Evolutionary conservation across 2,797 vertebrate genomes (phyloP).

Genomic region (Cephalopachus bancanus): DNA sequence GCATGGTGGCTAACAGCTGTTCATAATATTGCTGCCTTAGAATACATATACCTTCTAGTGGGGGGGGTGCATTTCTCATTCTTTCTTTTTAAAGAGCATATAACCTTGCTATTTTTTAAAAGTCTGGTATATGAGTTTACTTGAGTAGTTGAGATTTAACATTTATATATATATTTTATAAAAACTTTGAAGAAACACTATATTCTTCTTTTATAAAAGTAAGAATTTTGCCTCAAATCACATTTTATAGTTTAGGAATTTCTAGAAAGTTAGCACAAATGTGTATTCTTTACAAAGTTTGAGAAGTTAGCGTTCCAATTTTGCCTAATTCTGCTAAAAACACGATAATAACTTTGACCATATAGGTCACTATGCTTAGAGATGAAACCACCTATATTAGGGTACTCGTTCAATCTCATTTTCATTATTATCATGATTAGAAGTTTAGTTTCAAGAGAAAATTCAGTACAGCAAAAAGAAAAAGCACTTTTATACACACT

Average conservation of each 20-base stretch:
- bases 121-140: not conserved
- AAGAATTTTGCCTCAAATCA: not conserved
- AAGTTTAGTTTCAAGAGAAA: slow-evolving; percentile 22
- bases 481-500: not conserved
- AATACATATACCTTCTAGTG: not conserved
- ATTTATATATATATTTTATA: not conserved
- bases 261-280: not conserved
- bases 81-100: not conserved
- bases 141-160: slow-evolving; percentile 27
- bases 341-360: not conserved
- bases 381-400: not conserved
- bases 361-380: not conserved
- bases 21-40: not conserved
- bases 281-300: not conserved
- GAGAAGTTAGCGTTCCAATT: not conserved
- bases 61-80: not conserved
- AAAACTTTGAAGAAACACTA: not conserved
- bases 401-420: not conserved
- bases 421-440: not conserved
- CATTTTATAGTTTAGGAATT: slow-evolving; percentile 26
- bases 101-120: not conserved
- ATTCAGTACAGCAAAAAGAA: not conserved
- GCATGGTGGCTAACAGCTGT: slow-evolving; percentile 84
- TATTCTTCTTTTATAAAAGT: not conserved
- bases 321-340: not conserved